Evolutionary conservation across 1,140 invertebrate genomes (phyloP), one percentile per base, ranked within the genome.

Genomic region (Bombus cullumanus): DNA sequence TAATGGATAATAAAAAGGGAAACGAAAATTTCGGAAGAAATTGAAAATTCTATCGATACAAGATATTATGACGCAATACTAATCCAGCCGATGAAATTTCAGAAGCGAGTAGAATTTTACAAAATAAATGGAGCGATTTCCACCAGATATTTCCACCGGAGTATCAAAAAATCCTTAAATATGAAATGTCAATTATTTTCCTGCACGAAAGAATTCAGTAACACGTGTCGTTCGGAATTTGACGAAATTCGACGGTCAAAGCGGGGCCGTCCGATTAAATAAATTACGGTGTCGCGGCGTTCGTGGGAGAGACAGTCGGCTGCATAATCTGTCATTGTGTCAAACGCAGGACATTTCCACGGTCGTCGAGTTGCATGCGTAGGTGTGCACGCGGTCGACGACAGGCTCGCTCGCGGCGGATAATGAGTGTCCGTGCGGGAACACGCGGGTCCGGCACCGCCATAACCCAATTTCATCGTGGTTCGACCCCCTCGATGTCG

Each of bases 301-400:
- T 64, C 68, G 78, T 85, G 83, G 83, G 83, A 73, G 78, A 84
- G 82, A 84, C 82, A 85, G 77, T 71, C 83, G 41, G 78, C 57
- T 73, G 77, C 78, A 81, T 73, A 81, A 85, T 85, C 78, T 81
- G 83, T 85, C 83, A 85, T 85, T 81, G 83, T 85, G 83, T 85
- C 83, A 85, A 57, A 9, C 69, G 71, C 83, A 85, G 78, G 34
- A 41, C 78, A 64, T 79, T 84, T 84, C 76, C 82, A 79, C 37
- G 64, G 57, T 25, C 59, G 81, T 22, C 72, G 81, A 66, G 72
- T 39, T 53, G 74, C 64, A 31, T 66, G 75, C 43, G 64, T 78
- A n/a, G 75, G 47, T 79, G 82, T 64, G 81, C 72, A 53, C 81
- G 69, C 81, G 62, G 82, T 31, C 31, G 66, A 71, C 82, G 82